These are phyloP conservation scores for Aelia acuminata DNA, from an alignment of 2,888 invertebrate species.

Conservation along the genomic window DNA sequence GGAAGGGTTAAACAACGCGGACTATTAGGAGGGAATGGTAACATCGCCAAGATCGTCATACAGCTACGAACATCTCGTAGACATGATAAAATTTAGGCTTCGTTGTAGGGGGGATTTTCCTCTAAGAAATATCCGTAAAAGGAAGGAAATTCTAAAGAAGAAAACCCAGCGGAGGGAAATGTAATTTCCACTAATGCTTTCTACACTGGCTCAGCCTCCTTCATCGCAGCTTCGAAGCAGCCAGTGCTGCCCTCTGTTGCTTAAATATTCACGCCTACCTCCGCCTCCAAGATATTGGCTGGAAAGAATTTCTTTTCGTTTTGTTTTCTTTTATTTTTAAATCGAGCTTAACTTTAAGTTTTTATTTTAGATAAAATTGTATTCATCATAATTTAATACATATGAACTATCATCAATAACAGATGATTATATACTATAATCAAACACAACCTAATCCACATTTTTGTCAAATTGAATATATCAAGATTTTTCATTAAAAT, in stretches of 20 bases:
- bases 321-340: too few relatives aligned
- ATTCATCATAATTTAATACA: too few relatives aligned
- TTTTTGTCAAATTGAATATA: too few relatives aligned
- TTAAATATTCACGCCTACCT: slow-evolving; percentile 26
- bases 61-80: neutral
- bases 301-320: neutral
- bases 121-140: neutral
- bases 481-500: too few relatives aligned
- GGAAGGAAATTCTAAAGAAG: neutral
- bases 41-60: neutral
- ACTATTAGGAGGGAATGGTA: neutral
- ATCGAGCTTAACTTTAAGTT: too few relatives aligned
- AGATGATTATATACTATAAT: too few relatives aligned
- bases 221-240: neutral
- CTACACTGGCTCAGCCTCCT: neutral
- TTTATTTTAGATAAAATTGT: too few relatives aligned
- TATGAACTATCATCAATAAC: too few relatives aligned
- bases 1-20: neutral
- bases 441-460: too few relatives aligned
- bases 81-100: neutral
- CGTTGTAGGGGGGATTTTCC: neutral
- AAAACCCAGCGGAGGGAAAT: neutral
- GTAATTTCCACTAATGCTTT: slow-evolving; percentile 30
- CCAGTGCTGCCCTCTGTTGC: neutral
- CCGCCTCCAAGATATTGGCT: neutral